Base-by-base conservation (phyloP, 2,113 vertebrate genomes). In the Limnothrissa miodon region DNA sequence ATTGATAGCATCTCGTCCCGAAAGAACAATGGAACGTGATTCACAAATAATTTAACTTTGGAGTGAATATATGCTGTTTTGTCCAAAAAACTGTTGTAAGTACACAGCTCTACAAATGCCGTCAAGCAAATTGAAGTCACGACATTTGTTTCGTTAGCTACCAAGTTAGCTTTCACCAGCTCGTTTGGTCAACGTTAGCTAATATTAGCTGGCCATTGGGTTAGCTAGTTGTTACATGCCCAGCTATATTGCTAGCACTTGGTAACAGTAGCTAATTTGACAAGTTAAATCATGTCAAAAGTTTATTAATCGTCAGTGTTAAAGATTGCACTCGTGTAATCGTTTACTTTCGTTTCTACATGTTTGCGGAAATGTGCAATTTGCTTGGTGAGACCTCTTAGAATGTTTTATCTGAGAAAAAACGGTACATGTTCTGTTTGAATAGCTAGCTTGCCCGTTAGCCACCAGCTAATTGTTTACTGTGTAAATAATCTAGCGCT, bases 1-100 rank as follows among this genome's bases (percentile, higher is more conserved):
- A 84, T 90, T 89, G 86, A 87, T 42, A 17, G 59, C 66, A 80
- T 78, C 45, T 83, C 87, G 87, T 86, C 84, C 84, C 87, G 78
- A 78, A 83, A 80, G 82, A 59, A 80, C 62, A 83, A 80, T 70
- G 62, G 62, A 36, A 36, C 62, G 25, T 36, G 62, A 70, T 70
- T 36, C 80, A 86, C 85, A 79, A 81, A 45, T 78, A 48, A 3
- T 19, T 45, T 80, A 84, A 21, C 0, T 15, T 36, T 81, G 45
- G 15, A 39, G 82, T 78, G 51, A 87, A 79, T 82, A 82, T 21
- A 81, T 70, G 62, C 29, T 13, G 62, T 36, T 36, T 33, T 70
- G 8, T 13, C 29, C 62, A 23, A 11, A 36, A 70, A 29, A 70
- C 17, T 70, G 25, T 70, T 33, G 62, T 70, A 70, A 70, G 62